A percentile compares a stretch with the other conserved stretches of the same genome.
Evolutionary conservation across 2,113 vertebrate genomes (phyloP).

Genomic region (Lates calcarifer): DNA sequence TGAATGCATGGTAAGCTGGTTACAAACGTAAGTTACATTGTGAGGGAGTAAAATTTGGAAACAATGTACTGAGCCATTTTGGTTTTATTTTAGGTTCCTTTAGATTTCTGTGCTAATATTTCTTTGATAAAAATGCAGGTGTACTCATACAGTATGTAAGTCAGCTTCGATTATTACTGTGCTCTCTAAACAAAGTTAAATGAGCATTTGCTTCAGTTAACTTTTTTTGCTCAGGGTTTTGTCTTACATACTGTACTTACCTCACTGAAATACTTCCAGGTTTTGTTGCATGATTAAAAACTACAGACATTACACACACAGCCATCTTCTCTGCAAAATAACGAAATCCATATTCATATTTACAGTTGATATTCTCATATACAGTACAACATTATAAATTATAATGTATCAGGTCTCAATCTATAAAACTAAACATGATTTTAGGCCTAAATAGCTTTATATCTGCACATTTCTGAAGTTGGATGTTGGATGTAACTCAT

Average conservation of each 20-base stretch:
- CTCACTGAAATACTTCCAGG: neutral
- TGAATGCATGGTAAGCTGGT: neutral
- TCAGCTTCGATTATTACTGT: neutral
- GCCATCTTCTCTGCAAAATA: too few relatives aligned
- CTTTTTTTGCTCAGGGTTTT: too few relatives aligned
- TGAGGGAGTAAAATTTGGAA: neutral
- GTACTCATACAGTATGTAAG: neutral
- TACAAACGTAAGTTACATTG: neutral
- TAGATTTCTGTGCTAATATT: neutral
- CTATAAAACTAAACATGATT: too few relatives aligned
- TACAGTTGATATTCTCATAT: too few relatives aligned
- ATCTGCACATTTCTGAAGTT: too few relatives aligned
- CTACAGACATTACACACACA: too few relatives aligned
- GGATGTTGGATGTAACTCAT: neutral
- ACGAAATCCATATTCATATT: too few relatives aligned
- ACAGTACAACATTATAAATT: too few relatives aligned
- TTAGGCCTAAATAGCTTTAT: too few relatives aligned
- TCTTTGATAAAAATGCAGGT: neutral
- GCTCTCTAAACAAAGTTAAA: too few relatives aligned
- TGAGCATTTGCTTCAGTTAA: neutral
- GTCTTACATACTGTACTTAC: neutral
- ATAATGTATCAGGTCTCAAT: neutral
- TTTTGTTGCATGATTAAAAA: neutral
- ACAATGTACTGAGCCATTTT: neutral
- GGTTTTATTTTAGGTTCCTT: neutral